Evolutionary conservation across 2,113 vertebrate species (phyloP).

Genomic region (Mirounga angustirostris): DNA sequence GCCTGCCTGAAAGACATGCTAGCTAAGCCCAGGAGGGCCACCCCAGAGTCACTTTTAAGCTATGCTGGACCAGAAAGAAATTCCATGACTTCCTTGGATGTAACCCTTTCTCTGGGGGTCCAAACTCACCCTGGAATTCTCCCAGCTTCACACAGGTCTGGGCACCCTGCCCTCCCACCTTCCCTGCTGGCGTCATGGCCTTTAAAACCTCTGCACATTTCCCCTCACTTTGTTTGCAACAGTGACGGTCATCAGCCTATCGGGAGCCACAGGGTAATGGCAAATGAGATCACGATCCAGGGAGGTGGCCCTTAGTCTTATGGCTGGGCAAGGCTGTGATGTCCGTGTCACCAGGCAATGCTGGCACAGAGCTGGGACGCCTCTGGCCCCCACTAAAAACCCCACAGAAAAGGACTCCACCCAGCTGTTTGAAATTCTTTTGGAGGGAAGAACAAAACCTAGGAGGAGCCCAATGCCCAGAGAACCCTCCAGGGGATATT

Average conservation of each 20-base stretch:
- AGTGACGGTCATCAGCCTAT: neutral
- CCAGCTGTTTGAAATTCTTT: neutral
- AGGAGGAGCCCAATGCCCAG: neutral
- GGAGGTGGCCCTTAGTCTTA: neutral
- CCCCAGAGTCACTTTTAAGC: neutral
- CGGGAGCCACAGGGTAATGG: neutral
- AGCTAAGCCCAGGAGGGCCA: neutral
- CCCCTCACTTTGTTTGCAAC: neutral
- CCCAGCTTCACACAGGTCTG: neutral
- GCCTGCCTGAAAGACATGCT: neutral
- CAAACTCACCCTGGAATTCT: neutral
- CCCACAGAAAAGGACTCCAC: neutral
- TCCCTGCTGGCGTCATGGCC: neutral
- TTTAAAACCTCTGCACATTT: neutral
- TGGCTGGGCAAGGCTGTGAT: no score
- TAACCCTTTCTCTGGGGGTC: neutral
- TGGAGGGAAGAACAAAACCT: neutral
- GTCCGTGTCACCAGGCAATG: neutral
- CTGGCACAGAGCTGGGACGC: neutral
- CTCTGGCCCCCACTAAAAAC: neutral
- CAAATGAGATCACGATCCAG: neutral
- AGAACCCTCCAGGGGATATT: neutral
- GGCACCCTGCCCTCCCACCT: neutral
- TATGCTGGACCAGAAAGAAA: constrained; percentile 9
- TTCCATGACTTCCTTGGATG: neutral